These are phyloP conservation scores for Masticophis lateralis DNA, from an alignment of 2,797 vertebrate genomes.

Conservation along the genomic window DNA sequence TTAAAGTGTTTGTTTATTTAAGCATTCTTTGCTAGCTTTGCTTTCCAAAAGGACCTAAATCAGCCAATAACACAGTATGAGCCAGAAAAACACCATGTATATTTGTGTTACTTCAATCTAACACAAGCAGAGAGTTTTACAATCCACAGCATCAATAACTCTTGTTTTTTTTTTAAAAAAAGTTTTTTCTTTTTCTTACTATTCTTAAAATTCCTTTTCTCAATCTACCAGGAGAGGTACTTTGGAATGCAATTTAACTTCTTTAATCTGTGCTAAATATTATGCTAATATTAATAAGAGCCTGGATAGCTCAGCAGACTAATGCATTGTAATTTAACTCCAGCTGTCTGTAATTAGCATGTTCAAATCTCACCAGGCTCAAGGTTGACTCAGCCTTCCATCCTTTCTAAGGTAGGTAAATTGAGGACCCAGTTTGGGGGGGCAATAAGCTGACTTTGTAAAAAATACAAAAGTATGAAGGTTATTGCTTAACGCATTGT, in stretches of 20 bases:
- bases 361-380: too few species aligned
- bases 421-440: too few species aligned
- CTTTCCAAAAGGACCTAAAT: slow-evolving; percentile 14
- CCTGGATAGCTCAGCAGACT: too few species aligned
- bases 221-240: background rate
- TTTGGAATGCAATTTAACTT: background rate
- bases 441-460: too few species aligned
- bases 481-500: too few species aligned
- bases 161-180: background rate
- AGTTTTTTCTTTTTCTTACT: background rate
- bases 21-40: slow-evolving; percentile 14
- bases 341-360: too few species aligned
- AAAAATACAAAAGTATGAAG: too few species aligned
- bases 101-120: slow-evolving; percentile 42
- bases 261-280: background rate
- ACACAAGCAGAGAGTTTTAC: slow-evolving; percentile 20
- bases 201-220: rapidly evolving
- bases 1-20: slow-evolving; percentile 45
- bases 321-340: too few species aligned
- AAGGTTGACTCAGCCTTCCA: too few species aligned
- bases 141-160: background rate
- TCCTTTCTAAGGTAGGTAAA: too few species aligned
- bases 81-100: slow-evolving; percentile 14
- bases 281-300: background rate
- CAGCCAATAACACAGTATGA: background rate